Base-by-base conservation (phyloP, 2,113 vertebrate genomes). In the Pao palembangensis region DNA sequence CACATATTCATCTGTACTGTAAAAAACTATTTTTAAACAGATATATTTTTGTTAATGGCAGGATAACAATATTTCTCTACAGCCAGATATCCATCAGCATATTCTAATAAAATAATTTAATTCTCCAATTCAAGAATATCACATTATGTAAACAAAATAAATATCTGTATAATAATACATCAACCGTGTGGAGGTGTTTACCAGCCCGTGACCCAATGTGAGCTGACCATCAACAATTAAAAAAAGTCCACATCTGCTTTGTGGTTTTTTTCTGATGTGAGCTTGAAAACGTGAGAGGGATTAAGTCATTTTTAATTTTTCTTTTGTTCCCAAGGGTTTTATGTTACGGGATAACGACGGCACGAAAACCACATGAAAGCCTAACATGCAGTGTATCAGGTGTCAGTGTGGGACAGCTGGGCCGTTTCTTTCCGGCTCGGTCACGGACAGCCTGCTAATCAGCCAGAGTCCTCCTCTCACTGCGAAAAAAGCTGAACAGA, bases 391-490 rank as follows among this genome's bases (percentile, higher is more conserved):
- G 18, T 16, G 58, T 58, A 53, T 89, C 51, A 1, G 25, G 38
- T 89, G 69, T 83, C 84, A 56, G 18, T 13, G 44, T 54, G 28
- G 55, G 63, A 47, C 80, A 80, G 76, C 75, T 82, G 83, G 69
- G 64, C 53, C 79, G 77, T 59, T 66, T 31, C 11, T 23, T 55
- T 67, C 51, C 18, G 34, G 20, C 59, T 70, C 75, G 10, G 54
- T 61, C 44, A 14, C 65, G 63, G 58, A 50, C 51, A 59, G 68
- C 46, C 51, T 68, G 15, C 78, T 76, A 49, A 71, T 76, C 61
- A 93, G 34, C 82, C 90, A 91, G 43, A 92, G 73, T 49, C 85
- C 76, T 31, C 80, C 91, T 72, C 76, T 76, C 58, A 91, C 66
- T 55, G 72, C 46, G 70, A 91, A 90, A 28, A 92, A 85, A 10